Base-by-base conservation (phyloP, 2,113 vertebrate genomes). In the Psophia crepitans region DNA sequence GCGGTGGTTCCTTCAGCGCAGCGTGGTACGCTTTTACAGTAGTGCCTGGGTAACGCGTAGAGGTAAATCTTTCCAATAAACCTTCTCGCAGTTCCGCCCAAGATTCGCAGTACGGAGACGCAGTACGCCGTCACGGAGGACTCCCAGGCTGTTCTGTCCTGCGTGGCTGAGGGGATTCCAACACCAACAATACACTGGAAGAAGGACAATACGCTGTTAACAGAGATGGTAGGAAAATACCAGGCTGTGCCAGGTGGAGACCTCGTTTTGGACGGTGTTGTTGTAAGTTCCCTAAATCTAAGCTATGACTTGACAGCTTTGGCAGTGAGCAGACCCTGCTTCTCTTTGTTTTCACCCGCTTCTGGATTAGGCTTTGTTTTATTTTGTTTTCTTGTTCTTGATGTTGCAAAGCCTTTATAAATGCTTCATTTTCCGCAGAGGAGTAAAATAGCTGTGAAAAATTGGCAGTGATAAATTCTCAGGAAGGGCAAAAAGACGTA, bases 81-180 rank as follows among this genome's bases (percentile, higher is more conserved):
- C 74, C 30, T 96, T 71, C 69, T 90, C 28, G 6, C 93, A 99
- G 99, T 99, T 49, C 99, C 99, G 44, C 99, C 99, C 49, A 98
- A 98, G 74, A 99, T 99, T 81, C 98, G 16, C 48, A 98, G 81
- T 33, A 96, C 87, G 0, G 97, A 98, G 24, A 69, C 56, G 1
- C 97, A 99, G 54, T 97, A 98, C 60, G 92, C 70, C 0, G 99
- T 98, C 96, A 97, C 94, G 0, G 99, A 99, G 92, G 98, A 98
- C 91, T 98, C 97, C 66, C 98, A 97, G 76, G 98, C 97, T 77
- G 84, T 98, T 93, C 97, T 99, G 64, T 89, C 98, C 6, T 99
- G 99, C 68, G 73, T 97, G 84, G 98, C 98, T 37, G 98, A 99
- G 28, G 99, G 99, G 2, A 98, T 99, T 74, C 99, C 99, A 90